Percentiles rank a stretch among this genome's conserved stretches.
Evolutionary conservation across 2,113 vertebrate genomes (phyloP).

Genomic region (Marcusenius ussheri): DNA sequence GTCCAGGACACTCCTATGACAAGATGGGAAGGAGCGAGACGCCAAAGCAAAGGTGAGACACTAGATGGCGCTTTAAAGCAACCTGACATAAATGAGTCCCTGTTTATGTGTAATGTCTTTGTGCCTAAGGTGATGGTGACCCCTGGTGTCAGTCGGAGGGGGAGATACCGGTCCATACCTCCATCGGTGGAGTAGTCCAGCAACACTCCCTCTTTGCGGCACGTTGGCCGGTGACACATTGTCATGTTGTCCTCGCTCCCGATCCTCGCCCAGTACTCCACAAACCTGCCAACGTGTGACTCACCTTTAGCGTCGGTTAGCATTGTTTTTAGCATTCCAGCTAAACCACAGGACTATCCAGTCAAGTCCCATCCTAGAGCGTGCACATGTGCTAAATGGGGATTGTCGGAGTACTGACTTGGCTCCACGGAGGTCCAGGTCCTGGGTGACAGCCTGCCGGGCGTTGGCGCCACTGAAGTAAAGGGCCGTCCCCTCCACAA

Average conservation of each 20-base stretch:
- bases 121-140: not conserved
- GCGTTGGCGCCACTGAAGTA: slow-evolving; percentile 86
- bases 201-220: slow-evolving; percentile 89
- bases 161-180: slow-evolving; percentile 56
- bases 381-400: not conserved
- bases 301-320: not conserved
- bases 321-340: not conserved
- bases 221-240: slow-evolving; percentile 85
- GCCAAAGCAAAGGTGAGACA: not conserved
- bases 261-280: slow-evolving; percentile 96
- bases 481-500: slow-evolving; percentile 85
- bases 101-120: not conserved
- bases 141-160: no score
- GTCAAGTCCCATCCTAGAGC: not conserved
- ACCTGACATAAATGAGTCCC: not conserved
- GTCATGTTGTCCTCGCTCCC: slow-evolving; percentile 95
- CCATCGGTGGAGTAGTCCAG: slow-evolving; percentile 89
- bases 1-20: slow-evolving; percentile 85
- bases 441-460: slow-evolving; percentile 83
- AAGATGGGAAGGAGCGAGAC: not conserved
- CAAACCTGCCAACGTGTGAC: slow-evolving; percentile 66
- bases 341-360: not conserved
- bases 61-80: not conserved
- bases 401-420: slow-evolving; percentile 68
- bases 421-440: slow-evolving; percentile 88